Base-by-base conservation (phyloP, 2,113 vertebrate genomes). In the Cynocephalus volans region DNA sequence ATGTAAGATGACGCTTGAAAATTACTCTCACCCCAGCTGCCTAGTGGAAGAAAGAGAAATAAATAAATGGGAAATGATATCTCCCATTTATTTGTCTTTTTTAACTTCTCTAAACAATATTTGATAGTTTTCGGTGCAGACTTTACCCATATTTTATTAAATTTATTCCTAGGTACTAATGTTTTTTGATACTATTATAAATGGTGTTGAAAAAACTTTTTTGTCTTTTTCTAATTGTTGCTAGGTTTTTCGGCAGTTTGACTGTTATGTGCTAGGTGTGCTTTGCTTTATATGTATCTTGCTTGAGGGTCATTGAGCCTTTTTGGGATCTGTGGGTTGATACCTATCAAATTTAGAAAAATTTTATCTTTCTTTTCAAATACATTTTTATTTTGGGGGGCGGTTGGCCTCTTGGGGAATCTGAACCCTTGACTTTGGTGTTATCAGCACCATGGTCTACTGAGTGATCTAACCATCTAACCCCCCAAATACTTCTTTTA, bases 131-230 rank as follows among this genome's bases (percentile, higher is more conserved):
- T 88, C 50, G 45, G 8, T 54, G 19, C 41, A 31, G 36, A 65
- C 26, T 69, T 64, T 52, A 28, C 60, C 31, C 24, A 41, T 88
- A 60, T 65, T 92, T 89, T n/a, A 75, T 91, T 94, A 84, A 88
- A 88, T 75, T 88, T 95, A 83, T 84, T 88, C 31, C 58, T 88
- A 62, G n/a, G 23, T 67, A 67, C 23, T 83, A 83, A 23, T 23
- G 23, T 48, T 36, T 90, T 87, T 80, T 48, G 31, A 69, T 50
- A 33, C 8, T 54, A 45, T 15, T 56, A 1, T 92, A 90, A 73
- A 87, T 75, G 28, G 5, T 31, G 84, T 31, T 77, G 56, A 18
- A 73, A 36, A 70, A n/a, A 6, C 23, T 67, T 75, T 84, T 93
- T 73, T 52, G 41, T 70, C 28, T 56, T 41, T 75, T 82, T 76